Conservation (phyloP, 2,113 vertebrate species). For the Orcinus orca region DNA sequence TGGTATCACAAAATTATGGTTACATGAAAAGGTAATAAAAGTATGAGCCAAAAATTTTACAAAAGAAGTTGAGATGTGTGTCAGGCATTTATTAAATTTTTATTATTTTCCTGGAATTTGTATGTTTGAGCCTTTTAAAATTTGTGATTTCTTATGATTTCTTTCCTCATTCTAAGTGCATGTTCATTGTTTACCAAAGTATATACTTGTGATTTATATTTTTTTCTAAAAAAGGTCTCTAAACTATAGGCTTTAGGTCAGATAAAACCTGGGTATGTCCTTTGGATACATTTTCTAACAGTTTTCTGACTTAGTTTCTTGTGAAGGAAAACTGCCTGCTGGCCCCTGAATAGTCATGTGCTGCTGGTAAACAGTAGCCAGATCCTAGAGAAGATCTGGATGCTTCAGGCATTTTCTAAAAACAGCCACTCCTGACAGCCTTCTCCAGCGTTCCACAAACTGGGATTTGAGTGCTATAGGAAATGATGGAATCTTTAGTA, state of each 20-base stretch:
- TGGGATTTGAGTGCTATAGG: background rate
- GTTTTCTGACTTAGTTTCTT: background rate
- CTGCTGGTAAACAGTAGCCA: background rate
- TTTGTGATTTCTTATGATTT: background rate
- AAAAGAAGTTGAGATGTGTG: background rate
- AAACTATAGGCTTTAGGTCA: background rate
- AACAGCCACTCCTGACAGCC: background rate
- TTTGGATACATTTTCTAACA: conserved; percentile 19
- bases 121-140: background rate
- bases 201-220: background rate
- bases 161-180: background rate
- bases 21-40: background rate
- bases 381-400: background rate
- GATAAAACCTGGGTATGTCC: background rate
- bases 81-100: background rate
- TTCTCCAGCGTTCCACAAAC: background rate
- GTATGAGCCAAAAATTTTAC: background rate
- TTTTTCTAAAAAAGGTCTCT: background rate
- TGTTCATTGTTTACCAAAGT: background rate
- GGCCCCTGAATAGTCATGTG: background rate
- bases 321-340: background rate
- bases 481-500: background rate
- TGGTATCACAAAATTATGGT: conserved; percentile 1
- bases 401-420: background rate
- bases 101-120: background rate